These are phyloP conservation scores for Sabellastarte sp. DNA, from an alignment of 2,888 invertebrate species.

Conservation along the genomic window DNA sequence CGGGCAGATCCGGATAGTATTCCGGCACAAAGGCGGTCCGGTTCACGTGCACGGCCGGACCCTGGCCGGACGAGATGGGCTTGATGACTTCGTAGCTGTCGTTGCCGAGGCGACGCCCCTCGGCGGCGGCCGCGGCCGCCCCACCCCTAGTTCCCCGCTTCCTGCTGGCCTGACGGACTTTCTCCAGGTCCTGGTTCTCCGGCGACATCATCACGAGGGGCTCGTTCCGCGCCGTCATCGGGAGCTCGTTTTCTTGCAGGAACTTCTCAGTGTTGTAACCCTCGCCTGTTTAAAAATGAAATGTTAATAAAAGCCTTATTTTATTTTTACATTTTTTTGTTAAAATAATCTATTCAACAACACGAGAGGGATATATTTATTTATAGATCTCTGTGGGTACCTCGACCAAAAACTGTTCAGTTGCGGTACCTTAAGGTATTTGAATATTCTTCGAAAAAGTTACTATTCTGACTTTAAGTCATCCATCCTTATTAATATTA, in stretches of 20 bases:
- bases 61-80: background rate
- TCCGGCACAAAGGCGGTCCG: background rate
- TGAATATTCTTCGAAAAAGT: too few relatives aligned
- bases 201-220: constrained; percentile 46
- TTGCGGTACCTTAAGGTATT: too few relatives aligned
- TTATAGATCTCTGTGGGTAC: too few relatives aligned
- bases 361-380: too few relatives aligned
- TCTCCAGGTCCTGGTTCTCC: constrained; percentile 45
- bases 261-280: constrained; percentile 52
- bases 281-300: constrained; percentile 31
- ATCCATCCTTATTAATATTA: too few relatives aligned
- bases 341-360: too few relatives aligned
- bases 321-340: too few relatives aligned
- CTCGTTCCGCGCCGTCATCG: constrained; percentile 40
- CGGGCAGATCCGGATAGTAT: background rate
- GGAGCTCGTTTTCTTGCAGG: constrained; percentile 49
- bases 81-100: background rate
- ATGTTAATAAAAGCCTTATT: too few relatives aligned
- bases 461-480: too few relatives aligned
- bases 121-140: background rate
- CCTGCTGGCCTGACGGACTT: constrained; percentile 18
- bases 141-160: constrained; percentile 7
- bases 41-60: background rate
- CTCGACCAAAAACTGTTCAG: too few relatives aligned
- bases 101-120: background rate